Evolutionary conservation across 2,888 invertebrate genomes (phyloP), one percentile per base, ranked within the genome.

Genomic region (Yponomeuta plumbellus): DNA sequence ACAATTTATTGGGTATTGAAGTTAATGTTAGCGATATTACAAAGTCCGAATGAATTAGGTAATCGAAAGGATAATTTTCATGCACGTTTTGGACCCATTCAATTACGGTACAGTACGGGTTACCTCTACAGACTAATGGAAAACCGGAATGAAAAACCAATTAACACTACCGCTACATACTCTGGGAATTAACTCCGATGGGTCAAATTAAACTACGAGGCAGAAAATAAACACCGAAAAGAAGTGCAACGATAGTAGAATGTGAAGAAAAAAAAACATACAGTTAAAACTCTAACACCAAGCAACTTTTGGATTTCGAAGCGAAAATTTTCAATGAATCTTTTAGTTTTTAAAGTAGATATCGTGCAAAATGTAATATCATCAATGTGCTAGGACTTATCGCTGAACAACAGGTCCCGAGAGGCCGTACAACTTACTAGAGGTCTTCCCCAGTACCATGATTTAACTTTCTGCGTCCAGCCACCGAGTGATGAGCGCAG

Each of bases 391-490:
- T 88, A 90, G 85, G 88, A 85, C 86, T 81, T 80, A 80, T 85
- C 80, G 84, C 82, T 82, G 86, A 79, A 82, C 81, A 80, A 84
- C 80, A 81, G 82, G 81, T 82, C 85, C 80, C 81, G 78, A 77
- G 80, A 82, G 83, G 83, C 84, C 86, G 86, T 84, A 86, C 82
- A 93, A 97, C 97, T 97, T 97, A 97, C 97, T 94, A 97, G 96
- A 95, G 97, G 97, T 94, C 96, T 95, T 94, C 97, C 97, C 97
- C 97, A 97, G 95, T 97, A 97, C 97, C 97, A 97, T 93, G 97
- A 97, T 94, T 97, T 97, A 93, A 97, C 96, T 95, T 96, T 96
- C 95, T 97, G 96, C 93, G 97, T 97, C 94, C 96, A 96, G 94
- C 97, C 97, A 94, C 96, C 97, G 93, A 97, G 95, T 94, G 96